Evolutionary conservation across 92 coral and sea anemone genomes (phyloP), one percentile per base, ranked within the genome.

Genomic region (Porites rus): DNA sequence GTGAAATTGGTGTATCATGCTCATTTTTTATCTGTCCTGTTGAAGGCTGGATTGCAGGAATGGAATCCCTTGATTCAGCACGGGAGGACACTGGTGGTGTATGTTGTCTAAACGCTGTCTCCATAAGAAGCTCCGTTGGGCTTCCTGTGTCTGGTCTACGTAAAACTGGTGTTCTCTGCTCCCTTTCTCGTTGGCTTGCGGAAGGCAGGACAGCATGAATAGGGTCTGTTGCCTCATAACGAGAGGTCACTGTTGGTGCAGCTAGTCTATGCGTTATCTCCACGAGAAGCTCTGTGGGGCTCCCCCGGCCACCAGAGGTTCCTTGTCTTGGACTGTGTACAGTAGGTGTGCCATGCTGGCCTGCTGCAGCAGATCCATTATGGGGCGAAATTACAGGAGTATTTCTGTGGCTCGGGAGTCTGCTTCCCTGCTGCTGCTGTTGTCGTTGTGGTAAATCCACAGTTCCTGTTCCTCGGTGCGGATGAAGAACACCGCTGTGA

Each of bases 381-480:
- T 79, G 61, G 16, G 50, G 46, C 21, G 72, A 43, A 21, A 71
- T 72, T 1, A 72, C 61, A 62, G 87, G 88, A n/a, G 88, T 81
- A 56, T 76, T 85, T 61, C 86, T 78, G 2, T 78, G 60, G 75
- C 91, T 86, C 16, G 88, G 81, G 77, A 75, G 93, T 8, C 28
- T 84, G 81, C 90, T 81, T 4, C n/a, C 69, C 50, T 60, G 79
- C 18, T 60, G 61, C 16, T 38, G 46, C 4, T 38, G 46, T 4
- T 38, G 58, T 8, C n/a, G 66, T n/a, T 31, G 70, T 14, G n/a
- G 2, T 3, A 10, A 64, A 64, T 22, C 72, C 4, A 43, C 69
- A 22, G 18, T 12, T 2, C 46, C 88, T 38, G 13, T 53, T 54
- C 58, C 62, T 56, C 67, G 53, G 65, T 46, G 78, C 2, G 75